Conservation (phyloP, 2,888 invertebrate genomes). For the Trileptium ribeirensis region DNA sequence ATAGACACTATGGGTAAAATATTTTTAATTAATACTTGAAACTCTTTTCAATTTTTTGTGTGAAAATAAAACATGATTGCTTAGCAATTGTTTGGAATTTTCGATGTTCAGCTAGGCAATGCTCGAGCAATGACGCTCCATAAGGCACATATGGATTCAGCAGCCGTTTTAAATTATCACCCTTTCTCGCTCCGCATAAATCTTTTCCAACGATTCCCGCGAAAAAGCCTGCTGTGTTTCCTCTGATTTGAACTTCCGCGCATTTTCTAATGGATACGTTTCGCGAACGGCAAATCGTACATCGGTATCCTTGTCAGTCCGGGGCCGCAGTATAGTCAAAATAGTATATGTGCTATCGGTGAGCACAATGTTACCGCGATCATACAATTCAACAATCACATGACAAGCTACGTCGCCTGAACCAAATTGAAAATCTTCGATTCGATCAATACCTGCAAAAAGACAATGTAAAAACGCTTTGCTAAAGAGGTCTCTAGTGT, state of each 20-base stretch:
- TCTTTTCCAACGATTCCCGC: too few relatives aligned
- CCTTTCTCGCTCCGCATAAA: constrained; percentile 19
- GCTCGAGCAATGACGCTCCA: constrained; percentile 83
- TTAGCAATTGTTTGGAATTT: too few relatives aligned
- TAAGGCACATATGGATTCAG: constrained; percentile 58
- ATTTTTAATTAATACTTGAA: too few relatives aligned
- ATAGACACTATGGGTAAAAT: too few relatives aligned
- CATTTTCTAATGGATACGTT: constrained; percentile 61
- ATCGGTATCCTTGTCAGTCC: constrained; percentile 70
- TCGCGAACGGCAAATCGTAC: constrained; percentile 81
- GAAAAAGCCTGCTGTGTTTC: too few relatives aligned
- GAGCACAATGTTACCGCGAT: constrained; percentile 79
- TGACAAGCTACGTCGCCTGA: constrained; percentile 84
- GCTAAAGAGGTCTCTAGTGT: too few relatives aligned
- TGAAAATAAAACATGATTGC: too few relatives aligned
- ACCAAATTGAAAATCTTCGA: constrained; percentile 91
- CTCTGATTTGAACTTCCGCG: constrained; percentile 60
- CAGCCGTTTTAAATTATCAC: constrained; percentile 25
- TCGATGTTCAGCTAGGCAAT: constrained; percentile 67
- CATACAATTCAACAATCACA: constrained; percentile 86
- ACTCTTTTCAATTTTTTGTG: too few relatives aligned
- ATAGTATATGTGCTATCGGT: constrained; percentile 84
- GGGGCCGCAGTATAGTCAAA: constrained; percentile 55
- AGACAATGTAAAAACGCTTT: too few relatives aligned
- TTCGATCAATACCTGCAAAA: constrained; percentile 72